A percentile compares a stretch with the other conserved stretches of the same genome.
Conservation (phyloP, 2,888 invertebrate genomes). For the Syritta pipiens region DNA sequence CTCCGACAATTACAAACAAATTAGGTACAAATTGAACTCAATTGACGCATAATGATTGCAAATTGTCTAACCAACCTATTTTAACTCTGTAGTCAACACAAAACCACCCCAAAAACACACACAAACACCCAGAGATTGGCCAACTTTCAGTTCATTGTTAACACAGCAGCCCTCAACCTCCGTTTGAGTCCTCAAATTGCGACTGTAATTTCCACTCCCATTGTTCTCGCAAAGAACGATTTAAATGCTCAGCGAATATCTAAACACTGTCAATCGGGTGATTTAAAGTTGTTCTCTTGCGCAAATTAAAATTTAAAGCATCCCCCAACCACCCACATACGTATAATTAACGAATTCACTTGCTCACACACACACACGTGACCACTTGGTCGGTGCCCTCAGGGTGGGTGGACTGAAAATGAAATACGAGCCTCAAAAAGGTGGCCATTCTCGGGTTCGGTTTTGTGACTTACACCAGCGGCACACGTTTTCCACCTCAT, state of each 20-base stretch:
- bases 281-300: slow-evolving; percentile 28
- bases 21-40: slow-evolving; percentile 61
- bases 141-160: slow-evolving; percentile 44
- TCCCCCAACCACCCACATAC: too few species aligned
- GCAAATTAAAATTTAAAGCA: slow-evolving; percentile 47
- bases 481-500: slow-evolving; percentile 9
- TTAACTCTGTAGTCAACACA: slow-evolving; percentile 10
- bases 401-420: not conserved
- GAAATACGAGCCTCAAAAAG: not conserved
- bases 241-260: slow-evolving; percentile 38
- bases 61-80: slow-evolving; percentile 49
- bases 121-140: slow-evolving; percentile 22
- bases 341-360: too few species aligned
- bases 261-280: not conserved
- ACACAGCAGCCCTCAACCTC: not conserved
- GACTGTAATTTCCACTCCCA: slow-evolving; percentile 32
- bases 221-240: slow-evolving; percentile 20
- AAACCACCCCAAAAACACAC: too few species aligned
- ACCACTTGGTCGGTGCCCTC: not conserved
- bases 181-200: not conserved
- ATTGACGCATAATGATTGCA: slow-evolving; percentile 64
- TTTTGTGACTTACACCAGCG: not conserved
- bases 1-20: slow-evolving; percentile 63
- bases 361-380: not conserved
- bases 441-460: slow-evolving; percentile 14